phyloP scores from a whole-genome alignment of 2,113 vertebrate species.

The Atherinomorus stipes region DNA sequence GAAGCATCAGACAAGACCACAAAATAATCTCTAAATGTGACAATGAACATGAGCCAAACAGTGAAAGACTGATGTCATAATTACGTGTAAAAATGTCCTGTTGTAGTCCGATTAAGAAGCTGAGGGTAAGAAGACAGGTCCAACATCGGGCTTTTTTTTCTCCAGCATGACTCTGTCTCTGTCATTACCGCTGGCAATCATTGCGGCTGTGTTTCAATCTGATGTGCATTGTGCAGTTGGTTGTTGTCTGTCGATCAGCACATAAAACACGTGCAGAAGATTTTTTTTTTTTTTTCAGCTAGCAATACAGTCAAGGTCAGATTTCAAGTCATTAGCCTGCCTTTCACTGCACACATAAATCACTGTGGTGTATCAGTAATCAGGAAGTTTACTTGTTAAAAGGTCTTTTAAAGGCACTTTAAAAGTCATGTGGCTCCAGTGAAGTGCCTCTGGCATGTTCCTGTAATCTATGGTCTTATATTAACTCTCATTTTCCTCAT shows the following conservation, averaged over 20 bases:
- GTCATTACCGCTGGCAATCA: neutral
- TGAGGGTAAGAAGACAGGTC: neutral
- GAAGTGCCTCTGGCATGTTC: constrained; percentile 76
- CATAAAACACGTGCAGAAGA: constrained; percentile 52
- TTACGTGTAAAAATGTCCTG: neutral
- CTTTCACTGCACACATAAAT: constrained; percentile 71
- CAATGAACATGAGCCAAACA: neutral
- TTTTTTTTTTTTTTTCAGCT: constrained; percentile 59
- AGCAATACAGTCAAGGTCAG: constrained; percentile 71
- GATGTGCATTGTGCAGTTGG: constrained; percentile 25
- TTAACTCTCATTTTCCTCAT: constrained; percentile 79
- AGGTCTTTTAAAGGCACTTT: constrained; percentile 69
- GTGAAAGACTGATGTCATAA: neutral
- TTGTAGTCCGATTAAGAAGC: constrained; percentile 15
- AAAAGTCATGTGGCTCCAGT: constrained; percentile 71
- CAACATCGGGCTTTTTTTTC: neutral
- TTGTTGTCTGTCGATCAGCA: constrained; percentile 26
- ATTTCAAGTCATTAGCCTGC: constrained; percentile 54
- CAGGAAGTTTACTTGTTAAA: constrained; percentile 79
- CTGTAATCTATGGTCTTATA: constrained; percentile 77
- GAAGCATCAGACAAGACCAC: neutral
- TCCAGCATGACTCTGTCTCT: constrained; percentile 21
- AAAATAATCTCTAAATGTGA: constrained; percentile 11
- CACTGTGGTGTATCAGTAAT: constrained; percentile 74
- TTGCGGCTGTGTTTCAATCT: neutral